These are phyloP conservation scores for Rhimphoctona megacephalus DNA, from an alignment of 2,888 invertebrate species.

Conservation along the genomic window DNA sequence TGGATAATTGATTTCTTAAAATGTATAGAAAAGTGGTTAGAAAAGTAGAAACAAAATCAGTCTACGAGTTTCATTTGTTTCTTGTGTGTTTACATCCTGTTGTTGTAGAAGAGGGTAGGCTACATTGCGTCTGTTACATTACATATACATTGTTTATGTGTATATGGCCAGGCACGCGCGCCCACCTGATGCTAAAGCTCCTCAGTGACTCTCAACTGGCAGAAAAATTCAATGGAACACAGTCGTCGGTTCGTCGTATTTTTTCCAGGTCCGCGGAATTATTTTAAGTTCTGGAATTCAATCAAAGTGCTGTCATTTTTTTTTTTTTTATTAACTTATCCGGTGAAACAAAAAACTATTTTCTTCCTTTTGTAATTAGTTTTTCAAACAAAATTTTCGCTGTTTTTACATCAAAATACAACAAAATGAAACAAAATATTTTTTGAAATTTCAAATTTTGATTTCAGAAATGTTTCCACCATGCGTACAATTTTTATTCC, in stretches of 20 bases:
- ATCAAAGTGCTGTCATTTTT: background rate
- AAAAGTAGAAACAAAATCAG: background rate
- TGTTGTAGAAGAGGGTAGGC: background rate
- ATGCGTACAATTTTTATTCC: too few relatives aligned
- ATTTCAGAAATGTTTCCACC: too few relatives aligned
- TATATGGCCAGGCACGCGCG: constrained; percentile 19
- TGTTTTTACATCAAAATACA: too few relatives aligned
- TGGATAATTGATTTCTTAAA: background rate
- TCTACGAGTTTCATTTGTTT: background rate
- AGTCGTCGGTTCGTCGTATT: background rate
- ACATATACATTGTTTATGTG: too few relatives aligned
- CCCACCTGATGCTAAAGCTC: constrained; percentile 40
- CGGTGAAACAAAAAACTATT: too few relatives aligned
- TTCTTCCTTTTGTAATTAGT: too few relatives aligned
- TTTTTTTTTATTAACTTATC: too few relatives aligned
- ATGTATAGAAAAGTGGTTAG: background rate
- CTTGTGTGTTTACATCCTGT: background rate
- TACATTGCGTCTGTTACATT: constrained; percentile 4
- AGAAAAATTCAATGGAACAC: background rate
- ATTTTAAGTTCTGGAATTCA: background rate
- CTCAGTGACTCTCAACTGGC: constrained; percentile 24
- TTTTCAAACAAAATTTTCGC: too few relatives aligned
- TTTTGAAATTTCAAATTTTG: too few relatives aligned
- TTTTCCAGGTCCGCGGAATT: background rate
- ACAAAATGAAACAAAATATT: too few relatives aligned